Evolutionary conservation across 2,888 invertebrate genomes (phyloP), one percentile per base, ranked within the genome.

Genomic region (Kuschelorhynchus macadamiae): DNA sequence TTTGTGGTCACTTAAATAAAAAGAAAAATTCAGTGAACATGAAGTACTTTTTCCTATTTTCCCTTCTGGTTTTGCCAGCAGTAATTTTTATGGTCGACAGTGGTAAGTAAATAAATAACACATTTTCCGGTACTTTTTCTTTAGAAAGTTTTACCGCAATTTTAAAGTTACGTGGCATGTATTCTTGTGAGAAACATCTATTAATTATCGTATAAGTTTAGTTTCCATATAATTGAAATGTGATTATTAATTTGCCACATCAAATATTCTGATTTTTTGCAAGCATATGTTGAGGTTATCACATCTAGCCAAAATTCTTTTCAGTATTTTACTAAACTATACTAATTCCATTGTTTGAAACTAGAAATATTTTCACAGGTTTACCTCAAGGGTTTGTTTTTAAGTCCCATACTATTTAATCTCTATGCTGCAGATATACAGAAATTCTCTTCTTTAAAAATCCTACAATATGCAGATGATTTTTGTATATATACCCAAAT

Each of bases 21-120:
- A 50, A 30, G 1, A 30, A 17, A 55, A 17, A 21, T 17, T 41
- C 2, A 42, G 47, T 32, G 39, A 76, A 75, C 82, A 93, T 93
- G 93, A 92, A 88, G 85, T 86, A 88, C 78, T 85, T 91, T 77
- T 87, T 89, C 81, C 83, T 93, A 77, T 82, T 91, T 50, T 80
- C 87, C 71, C 80, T 93, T 61, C 79, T 93, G 78, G 88, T 91
- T 75, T 84, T 93, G 72, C 92, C 93, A 75, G 89, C 91, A 30
- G 87, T 91, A 46, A 87, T 93, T 74, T 87, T 91, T 75, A 90
- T 90, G 74, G 87, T 91, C 72, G 89, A 89, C 82, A 87, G 85
- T 83, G 90, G 93, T 94, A 87, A 92, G 91, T 87, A 18, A 11
- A 39, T 36, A 20, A 5, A 2, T 12, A 36, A 7, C 4, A 0